Evolutionary conservation across 1,140 invertebrate species (phyloP).

Genomic region (Globodera rostochiensis): DNA sequence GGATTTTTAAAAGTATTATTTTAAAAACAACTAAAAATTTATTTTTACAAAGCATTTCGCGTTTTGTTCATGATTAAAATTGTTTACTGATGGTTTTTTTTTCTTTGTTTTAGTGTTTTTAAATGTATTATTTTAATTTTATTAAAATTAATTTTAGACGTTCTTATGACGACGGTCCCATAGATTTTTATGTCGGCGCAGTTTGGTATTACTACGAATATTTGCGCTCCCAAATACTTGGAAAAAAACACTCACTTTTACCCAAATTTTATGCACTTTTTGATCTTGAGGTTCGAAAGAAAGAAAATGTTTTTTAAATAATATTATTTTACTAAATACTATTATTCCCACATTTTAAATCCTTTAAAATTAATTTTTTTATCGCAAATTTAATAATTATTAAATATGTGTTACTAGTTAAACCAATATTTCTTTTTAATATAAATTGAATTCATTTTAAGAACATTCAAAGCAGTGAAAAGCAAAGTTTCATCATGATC

Average conservation of each 20-base stretch:
- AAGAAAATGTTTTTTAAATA: background rate
- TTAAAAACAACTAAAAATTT: no score
- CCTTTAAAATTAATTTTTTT: no score
- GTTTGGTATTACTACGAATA: slow-evolving; percentile 12
- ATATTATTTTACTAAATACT: no score
- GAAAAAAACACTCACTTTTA: background rate
- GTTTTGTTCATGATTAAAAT: background rate
- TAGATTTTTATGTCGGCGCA: background rate
- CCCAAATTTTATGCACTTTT: slow-evolving; percentile 1
- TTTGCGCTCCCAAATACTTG: background rate
- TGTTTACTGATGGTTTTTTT: no score
- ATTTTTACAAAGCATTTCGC: background rate
- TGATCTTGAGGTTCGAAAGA: background rate
- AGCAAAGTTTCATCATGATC: background rate
- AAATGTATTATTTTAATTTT: background rate
- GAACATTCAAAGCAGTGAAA: background rate
- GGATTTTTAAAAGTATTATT: no score
- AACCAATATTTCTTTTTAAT: no score
- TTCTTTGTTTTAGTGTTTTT: no score
- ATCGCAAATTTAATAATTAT: no score
- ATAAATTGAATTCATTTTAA: background rate
- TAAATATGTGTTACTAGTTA: no score
- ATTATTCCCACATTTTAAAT: no score
- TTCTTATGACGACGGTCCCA: background rate
- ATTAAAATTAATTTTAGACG: background rate